Evolutionary conservation across 1,140 invertebrate genomes (phyloP).

Genomic region (Drosophila santomea): DNA sequence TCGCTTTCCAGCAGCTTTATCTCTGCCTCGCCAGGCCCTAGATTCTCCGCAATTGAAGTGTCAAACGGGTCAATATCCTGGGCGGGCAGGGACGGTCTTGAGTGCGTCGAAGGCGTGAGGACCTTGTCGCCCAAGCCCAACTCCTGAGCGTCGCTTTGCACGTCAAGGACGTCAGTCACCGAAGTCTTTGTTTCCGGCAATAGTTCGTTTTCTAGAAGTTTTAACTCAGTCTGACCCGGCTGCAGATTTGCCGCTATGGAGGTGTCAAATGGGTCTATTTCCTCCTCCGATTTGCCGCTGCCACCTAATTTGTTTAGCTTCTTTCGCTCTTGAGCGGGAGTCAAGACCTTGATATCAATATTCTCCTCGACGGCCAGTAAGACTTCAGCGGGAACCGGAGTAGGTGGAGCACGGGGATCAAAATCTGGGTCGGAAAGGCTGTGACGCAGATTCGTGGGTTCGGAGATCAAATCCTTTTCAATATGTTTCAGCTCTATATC

Average conservation of each 20-base stretch:
- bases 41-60: conserved; percentile 90
- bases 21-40: conserved; percentile 91
- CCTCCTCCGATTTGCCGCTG: conserved; percentile 37
- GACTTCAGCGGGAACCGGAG: conserved; percentile 85
- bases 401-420: conserved; percentile 85
- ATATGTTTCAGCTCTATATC: conserved; percentile 91
- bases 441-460: conserved; percentile 56
- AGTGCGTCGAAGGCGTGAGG: conserved; percentile 73
- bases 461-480: conserved; percentile 88
- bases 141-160: conserved; percentile 82
- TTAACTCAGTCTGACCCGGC: conserved; percentile 91
- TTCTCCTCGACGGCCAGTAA: conserved; percentile 87
- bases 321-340: conserved; percentile 86
- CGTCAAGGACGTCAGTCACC: conserved; percentile 76
- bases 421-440: conserved; percentile 87
- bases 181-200: conserved; percentile 67
- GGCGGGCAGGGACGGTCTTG: conserved; percentile 33
- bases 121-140: conserved; percentile 82
- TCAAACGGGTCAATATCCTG: conserved; percentile 91
- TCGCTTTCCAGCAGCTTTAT: conserved; percentile 91
- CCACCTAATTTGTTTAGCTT: conserved; percentile 40
- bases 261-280: conserved; percentile 92
- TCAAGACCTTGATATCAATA: conserved; percentile 88
- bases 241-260: conserved; percentile 90
- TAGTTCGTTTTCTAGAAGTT: conserved; percentile 86